Percentiles rank a stretch among this genome's conserved stretches.
Conservation (phyloP, 2,113 vertebrate species). For the Toxotes jaculatrix region DNA sequence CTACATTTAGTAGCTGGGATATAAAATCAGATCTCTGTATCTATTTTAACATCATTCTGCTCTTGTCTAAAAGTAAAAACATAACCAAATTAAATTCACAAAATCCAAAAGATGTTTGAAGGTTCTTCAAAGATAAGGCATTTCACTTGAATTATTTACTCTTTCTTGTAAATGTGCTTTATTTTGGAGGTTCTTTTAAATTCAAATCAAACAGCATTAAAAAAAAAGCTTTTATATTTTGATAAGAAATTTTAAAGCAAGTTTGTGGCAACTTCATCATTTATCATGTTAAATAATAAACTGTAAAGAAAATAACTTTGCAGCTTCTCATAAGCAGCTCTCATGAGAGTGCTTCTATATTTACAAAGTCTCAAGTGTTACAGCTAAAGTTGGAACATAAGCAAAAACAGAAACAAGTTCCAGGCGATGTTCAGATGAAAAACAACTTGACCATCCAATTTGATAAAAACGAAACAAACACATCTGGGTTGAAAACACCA, state of each 20-base stretch:
- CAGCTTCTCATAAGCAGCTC: not conserved
- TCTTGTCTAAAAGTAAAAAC: not conserved
- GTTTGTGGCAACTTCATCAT: not conserved
- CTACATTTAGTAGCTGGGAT: not conserved
- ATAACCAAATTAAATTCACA: not conserved
- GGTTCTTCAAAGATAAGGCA: not conserved
- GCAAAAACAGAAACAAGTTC: conserved; percentile 1
- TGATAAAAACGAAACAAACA: conserved; percentile 22
- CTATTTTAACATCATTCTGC: not conserved
- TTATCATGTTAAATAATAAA: not conserved
- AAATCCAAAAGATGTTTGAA: not conserved
- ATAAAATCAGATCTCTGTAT: not conserved
- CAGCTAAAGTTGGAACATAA: not conserved
- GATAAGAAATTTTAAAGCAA: too few relatives aligned
- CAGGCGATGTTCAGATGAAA: conserved; percentile 1
- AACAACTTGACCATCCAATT: not conserved
- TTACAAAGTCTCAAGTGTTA: not conserved
- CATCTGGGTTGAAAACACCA: not conserved
- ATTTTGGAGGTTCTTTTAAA: not conserved
- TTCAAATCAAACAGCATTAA: too few relatives aligned
- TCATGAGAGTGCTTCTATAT: not conserved
- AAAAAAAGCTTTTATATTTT: too few relatives aligned
- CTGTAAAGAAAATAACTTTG: not conserved
- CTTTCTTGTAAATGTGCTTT: not conserved
- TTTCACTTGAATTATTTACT: conserved; percentile 14